Base-by-base conservation (phyloP, 2,888 invertebrate genomes). In the Stratiomys singularior region DNA sequence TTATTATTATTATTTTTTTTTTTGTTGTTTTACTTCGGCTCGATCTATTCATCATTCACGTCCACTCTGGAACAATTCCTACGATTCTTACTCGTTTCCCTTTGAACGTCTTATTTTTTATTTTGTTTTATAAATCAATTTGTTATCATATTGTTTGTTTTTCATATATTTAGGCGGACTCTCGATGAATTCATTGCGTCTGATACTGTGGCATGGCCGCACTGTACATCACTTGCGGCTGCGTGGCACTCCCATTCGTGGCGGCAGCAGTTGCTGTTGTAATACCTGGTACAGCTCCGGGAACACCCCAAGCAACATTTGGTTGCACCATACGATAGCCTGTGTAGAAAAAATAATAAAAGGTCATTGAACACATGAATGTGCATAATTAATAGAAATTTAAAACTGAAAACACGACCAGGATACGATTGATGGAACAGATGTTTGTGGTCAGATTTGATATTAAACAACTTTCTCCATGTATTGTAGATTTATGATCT, bases 161-260 rank as follows among this genome's bases (percentile, higher is more conserved):
- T 72, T 27, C 46, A 30, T 76, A 63, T 28, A n/a, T 64, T 77
- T 77, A 77, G 69, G 69, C 77, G 77, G 69, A 77, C 77, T 66
- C 44, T 72, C 58, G 64, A 69, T 47, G 28, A 67, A 52, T 60
- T 92, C 94, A 95, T 93, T 95, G 95, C 88, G 94, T 92, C 85
- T 93, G 94, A 89, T 94, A 95, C 89, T 95, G 93, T 85, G 93
- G 93, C 90, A 94, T 93, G 86, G 92, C 90, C 82, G 87, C 85
- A 85, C 89, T 89, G 84, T 93, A 93, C 92, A 93, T 91, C 81
- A 91, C 89, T 84, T 90, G 90, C 87, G 91, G 88, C 86, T 88
- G 82, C 84, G 87, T 85, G 85, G 91, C 89, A 82, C 89, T 89
- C 81, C 90, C 91, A 82, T 89, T 89, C 84, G 90, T 86, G 80